phyloP scores from a whole-genome alignment of 1,140 invertebrate species.

The Diabrotica virgifera region DNA sequence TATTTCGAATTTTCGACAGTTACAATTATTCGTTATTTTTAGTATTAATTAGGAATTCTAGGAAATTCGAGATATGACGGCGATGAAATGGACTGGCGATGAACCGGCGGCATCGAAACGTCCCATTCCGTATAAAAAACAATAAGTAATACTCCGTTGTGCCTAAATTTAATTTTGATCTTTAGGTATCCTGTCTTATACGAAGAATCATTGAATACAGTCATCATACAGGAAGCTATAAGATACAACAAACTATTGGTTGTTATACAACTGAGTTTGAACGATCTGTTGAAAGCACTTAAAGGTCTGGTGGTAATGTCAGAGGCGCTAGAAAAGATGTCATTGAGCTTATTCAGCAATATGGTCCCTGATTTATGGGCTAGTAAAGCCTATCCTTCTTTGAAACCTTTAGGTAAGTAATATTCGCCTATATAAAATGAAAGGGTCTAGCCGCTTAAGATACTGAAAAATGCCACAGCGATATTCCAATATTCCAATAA shows the following conservation, averaged over 20 bases:
- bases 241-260: conserved; percentile 69
- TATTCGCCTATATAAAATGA: conserved; percentile 28
- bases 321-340: conserved; percentile 67
- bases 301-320: conserved; percentile 79
- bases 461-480: no score
- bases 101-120: no score
- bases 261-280: conserved; percentile 60
- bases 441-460: no score
- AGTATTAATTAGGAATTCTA: no score
- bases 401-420: conserved; percentile 72
- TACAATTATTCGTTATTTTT: no score
- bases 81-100: no score
- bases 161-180: no score
- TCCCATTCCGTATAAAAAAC: no score
- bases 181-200: conserved; percentile 73
- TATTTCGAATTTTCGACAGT: no score
- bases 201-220: conserved; percentile 80
- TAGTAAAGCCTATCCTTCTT: conserved; percentile 70
- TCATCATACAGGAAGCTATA: conserved; percentile 75
- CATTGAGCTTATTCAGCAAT: conserved; percentile 61
- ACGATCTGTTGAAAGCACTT: conserved; percentile 69
- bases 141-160: no score
- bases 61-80: no score
- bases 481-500: no score
- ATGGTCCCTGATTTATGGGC: conserved; percentile 71